Evolutionary conservation across 2,113 vertebrate species (phyloP).

Genomic region (Microtus oregoni): DNA sequence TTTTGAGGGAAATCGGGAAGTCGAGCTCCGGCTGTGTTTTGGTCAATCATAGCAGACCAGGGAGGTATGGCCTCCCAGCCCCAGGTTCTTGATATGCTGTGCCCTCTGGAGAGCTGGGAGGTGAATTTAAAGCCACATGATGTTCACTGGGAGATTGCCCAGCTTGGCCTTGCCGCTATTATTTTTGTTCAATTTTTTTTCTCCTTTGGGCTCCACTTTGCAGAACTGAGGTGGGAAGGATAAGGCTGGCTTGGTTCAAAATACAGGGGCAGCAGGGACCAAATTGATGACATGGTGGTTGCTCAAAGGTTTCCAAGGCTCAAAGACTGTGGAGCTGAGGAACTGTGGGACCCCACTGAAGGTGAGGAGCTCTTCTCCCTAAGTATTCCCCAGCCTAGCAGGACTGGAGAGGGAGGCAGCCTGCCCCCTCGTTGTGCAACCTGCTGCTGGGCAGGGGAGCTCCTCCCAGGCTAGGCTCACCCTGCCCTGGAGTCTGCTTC

Average conservation of each 20-base stretch:
- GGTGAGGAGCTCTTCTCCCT: too few species aligned
- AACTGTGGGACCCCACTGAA: not conserved
- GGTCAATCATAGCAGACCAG: not conserved
- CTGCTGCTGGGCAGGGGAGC: not conserved
- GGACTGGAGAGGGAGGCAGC: not conserved
- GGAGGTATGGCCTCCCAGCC: not conserved
- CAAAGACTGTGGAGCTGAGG: not conserved
- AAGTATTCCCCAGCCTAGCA: not conserved
- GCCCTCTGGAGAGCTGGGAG: not conserved
- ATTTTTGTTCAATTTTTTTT: rapidly evolving
- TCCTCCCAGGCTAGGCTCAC: not conserved
- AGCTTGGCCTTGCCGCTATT: rapidly evolving
- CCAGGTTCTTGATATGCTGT: too few species aligned
- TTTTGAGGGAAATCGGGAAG: not conserved
- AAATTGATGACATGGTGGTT: rapidly evolving
- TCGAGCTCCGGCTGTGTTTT: not conserved
- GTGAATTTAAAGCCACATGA: too few species aligned
- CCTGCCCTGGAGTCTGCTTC: conserved; percentile 10
- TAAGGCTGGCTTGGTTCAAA: not conserved
- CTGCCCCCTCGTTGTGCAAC: not conserved
- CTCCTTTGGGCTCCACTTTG: rapidly evolving
- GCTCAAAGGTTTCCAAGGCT: not conserved
- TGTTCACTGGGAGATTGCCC: not conserved
- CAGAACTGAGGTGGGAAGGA: rapidly evolving
- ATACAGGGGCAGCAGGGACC: not conserved